Percentiles rank a stretch among this genome's conserved stretches.
phyloP scores from a whole-genome alignment of 2,113 vertebrate species.

The Lamprologus sp. region DNA sequence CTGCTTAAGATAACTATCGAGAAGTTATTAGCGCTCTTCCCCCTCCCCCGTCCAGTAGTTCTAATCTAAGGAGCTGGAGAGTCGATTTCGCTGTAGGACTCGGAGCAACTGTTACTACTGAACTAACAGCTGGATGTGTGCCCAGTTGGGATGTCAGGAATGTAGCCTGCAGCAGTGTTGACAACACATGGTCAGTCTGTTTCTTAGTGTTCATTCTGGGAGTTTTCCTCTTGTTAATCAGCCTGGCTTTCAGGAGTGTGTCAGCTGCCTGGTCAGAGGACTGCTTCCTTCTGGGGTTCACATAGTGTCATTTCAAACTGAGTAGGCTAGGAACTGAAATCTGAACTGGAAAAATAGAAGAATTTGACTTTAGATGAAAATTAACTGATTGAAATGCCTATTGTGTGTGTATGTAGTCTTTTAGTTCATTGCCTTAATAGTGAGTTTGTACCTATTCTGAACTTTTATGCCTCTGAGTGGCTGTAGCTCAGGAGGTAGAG shows the following conservation, averaged over 20 bases:
- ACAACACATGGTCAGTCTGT: slow-evolving; percentile 53
- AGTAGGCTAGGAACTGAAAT: neutral
- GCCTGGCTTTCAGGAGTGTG: slow-evolving; percentile 57
- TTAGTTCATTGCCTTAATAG: neutral
- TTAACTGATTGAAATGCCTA: neutral
- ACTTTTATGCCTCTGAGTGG: neutral
- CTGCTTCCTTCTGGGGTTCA: slow-evolving; percentile 23
- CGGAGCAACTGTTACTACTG: slow-evolving; percentile 32
- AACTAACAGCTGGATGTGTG: slow-evolving; percentile 40
- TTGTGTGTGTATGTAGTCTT: neutral
- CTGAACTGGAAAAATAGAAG: neutral
- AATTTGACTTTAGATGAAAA: neutral
- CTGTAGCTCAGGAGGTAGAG: neutral
- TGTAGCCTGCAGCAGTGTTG: slow-evolving; percentile 45
- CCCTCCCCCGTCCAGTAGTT: neutral
- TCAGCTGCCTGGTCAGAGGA: slow-evolving; percentile 65
- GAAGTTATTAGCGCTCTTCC: neutral
- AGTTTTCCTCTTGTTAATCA: slow-evolving; percentile 43
- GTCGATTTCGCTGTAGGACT: slow-evolving; percentile 28
- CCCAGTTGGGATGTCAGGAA: slow-evolving; percentile 46
- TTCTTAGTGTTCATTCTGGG: slow-evolving; percentile 37
- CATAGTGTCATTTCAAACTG: neutral
- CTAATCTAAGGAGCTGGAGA: slow-evolving; percentile 18
- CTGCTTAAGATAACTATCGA: neutral
- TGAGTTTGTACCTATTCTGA: neutral